Percentiles rank a stretch among this genome's conserved stretches.
phyloP scores from a whole-genome alignment of 1,140 invertebrate genomes.

The Drosophila ironensis region DNA sequence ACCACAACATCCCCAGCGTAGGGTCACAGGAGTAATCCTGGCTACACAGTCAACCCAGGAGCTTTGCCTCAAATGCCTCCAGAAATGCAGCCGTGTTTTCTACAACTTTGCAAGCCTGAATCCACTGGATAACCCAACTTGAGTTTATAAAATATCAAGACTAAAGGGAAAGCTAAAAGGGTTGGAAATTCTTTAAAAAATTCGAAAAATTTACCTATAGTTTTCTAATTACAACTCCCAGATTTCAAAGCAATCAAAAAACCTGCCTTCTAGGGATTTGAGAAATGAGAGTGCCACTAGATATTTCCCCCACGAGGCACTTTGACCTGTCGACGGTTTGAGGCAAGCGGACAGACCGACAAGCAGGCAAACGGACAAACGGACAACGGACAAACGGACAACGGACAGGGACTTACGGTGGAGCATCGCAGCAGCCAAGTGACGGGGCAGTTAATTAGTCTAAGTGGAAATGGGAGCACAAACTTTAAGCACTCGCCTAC shows the following conservation, averaged over 20 bases:
- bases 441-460: constrained; percentile 76
- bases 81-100: too few relatives aligned
- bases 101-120: too few relatives aligned
- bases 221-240: too few relatives aligned
- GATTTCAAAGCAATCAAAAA: too few relatives aligned
- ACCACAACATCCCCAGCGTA: constrained; percentile 40
- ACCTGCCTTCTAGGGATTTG: background rate
- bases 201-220: too few relatives aligned
- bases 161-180: too few relatives aligned
- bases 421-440: constrained; percentile 56
- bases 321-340: constrained; percentile 23
- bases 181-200: too few relatives aligned
- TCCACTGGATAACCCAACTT: too few relatives aligned
- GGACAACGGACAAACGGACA: background rate
- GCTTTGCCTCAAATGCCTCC: too few relatives aligned
- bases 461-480: constrained; percentile 75
- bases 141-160: too few relatives aligned
- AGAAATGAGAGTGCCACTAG: background rate
- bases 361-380: background rate
- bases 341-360: constrained; percentile 5
- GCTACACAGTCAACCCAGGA: too few relatives aligned
- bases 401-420: background rate
- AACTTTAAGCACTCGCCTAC: constrained; percentile 56
- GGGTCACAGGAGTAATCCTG: too few relatives aligned
- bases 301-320: constrained; percentile 6